These are phyloP conservation scores for Euproctis similis DNA, from an alignment of 2,888 invertebrate genomes.

Conservation along the genomic window DNA sequence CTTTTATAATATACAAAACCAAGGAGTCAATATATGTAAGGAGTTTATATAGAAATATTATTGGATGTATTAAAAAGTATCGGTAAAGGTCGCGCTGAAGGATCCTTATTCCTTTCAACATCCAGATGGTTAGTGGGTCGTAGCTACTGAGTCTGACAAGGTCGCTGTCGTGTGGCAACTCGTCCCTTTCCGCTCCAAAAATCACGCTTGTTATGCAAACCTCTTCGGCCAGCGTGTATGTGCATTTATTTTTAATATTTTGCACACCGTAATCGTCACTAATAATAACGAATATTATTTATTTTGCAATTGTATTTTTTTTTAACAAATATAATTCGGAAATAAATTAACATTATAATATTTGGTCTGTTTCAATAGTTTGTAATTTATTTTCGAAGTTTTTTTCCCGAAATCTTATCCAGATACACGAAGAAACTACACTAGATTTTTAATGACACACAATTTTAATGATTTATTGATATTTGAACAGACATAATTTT, in stretches of 20 bases:
- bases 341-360: no score
- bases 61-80: conserved; percentile 4
- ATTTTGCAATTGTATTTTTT: not conserved
- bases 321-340: not conserved
- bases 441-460: no score
- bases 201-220: conserved; percentile 61
- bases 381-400: no score
- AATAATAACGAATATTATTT: conserved; percentile 4
- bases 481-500: no score
- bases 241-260: conserved; percentile 14
- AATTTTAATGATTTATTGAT: no score
- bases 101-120: conserved; percentile 16
- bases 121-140: conserved; percentile 24
- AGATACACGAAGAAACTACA: no score
- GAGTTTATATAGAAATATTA: not conserved
- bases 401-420: no score
- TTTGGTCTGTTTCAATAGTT: no score
- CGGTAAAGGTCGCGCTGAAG: conserved; percentile 5
- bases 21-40: not conserved
- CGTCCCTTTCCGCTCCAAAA: conserved; percentile 73
- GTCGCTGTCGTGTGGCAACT: conserved; percentile 58
- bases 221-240: conserved; percentile 19
- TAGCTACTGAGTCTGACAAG: conserved; percentile 32
- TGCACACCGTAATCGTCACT: conserved; percentile 7
- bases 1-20: no score